Evolutionary conservation across 2,888 invertebrate genomes (phyloP).

Genomic region (Drosophila maculinotata): DNA sequence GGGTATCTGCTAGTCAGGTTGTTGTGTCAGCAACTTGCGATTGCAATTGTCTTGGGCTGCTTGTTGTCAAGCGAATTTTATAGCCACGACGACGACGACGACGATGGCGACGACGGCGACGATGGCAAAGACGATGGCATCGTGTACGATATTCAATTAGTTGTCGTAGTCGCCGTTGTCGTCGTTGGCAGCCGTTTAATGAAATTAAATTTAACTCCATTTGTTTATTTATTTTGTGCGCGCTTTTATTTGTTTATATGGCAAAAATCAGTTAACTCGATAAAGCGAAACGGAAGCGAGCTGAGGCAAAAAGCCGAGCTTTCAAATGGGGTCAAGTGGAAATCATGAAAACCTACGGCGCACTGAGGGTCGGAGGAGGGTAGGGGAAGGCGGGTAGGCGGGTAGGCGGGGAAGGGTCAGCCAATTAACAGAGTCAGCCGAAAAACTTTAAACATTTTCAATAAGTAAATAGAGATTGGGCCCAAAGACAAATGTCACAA

Average conservation of each 20-base stretch:
- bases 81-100: constrained; percentile 26
- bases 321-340: constrained; percentile 63
- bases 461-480: constrained; percentile 37
- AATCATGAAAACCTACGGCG: constrained; percentile 32
- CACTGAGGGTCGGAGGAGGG: neutral
- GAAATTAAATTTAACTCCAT: constrained; percentile 75
- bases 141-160: constrained; percentile 71
- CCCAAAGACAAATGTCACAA: constrained; percentile 45
- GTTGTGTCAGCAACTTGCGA: neutral
- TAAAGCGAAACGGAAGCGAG: constrained; percentile 23
- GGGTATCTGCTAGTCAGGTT: constrained; percentile 12
- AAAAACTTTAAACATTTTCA: constrained; percentile 60
- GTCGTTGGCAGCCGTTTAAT: constrained; percentile 57
- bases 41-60: constrained; percentile 58
- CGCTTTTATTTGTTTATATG: constrained; percentile 63
- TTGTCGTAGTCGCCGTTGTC: constrained; percentile 36
- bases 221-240: constrained; percentile 69
- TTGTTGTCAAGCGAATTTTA: constrained; percentile 66
- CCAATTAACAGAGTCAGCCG: constrained; percentile 41
- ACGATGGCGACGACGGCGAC: constrained; percentile 8
- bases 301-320: constrained; percentile 55
- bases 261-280: constrained; percentile 72
- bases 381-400: too few species aligned
- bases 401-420: neutral
- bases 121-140: neutral